Evolutionary conservation across 1,140 invertebrate species (phyloP).

Genomic region (Ptiloglossa arizonensis): DNA sequence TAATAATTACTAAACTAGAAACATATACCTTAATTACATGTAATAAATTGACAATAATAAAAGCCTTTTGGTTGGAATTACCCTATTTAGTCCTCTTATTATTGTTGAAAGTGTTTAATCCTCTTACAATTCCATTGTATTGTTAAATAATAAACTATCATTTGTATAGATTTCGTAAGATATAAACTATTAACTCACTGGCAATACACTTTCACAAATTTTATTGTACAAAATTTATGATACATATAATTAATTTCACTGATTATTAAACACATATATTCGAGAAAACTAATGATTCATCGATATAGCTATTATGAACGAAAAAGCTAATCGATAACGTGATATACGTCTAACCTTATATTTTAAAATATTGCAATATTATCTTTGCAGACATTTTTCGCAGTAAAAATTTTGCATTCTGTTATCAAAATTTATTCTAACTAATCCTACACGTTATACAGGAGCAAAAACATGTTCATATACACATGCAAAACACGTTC

Average conservation of each 20-base stretch:
- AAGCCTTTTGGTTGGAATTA: conserved; percentile 21
- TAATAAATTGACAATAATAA: not conserved
- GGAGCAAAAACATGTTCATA: not conserved
- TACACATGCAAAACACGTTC: conserved; percentile 6
- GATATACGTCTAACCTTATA: conserved; percentile 50
- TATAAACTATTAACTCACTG: conserved; percentile 8
- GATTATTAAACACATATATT: not conserved
- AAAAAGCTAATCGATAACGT: conserved; percentile 40
- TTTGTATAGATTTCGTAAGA: not conserved
- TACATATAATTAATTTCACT: not conserved
- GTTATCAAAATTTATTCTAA: not conserved
- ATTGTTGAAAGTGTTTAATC: not conserved
- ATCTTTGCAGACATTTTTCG: not conserved
- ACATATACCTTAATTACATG: not conserved
- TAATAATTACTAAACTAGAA: not conserved
- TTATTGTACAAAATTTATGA: not conserved
- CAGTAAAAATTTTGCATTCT: not conserved
- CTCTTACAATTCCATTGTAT: not conserved
- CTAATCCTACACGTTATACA: not conserved
- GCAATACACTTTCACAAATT: not conserved
- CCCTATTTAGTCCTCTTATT: not conserved
- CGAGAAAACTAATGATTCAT: not conserved
- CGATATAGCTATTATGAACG: not conserved
- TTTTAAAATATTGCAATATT: not conserved
- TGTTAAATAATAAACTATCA: not conserved